Conservation (phyloP, 2,113 vertebrate species). For the Ictalurus punctatus region DNA sequence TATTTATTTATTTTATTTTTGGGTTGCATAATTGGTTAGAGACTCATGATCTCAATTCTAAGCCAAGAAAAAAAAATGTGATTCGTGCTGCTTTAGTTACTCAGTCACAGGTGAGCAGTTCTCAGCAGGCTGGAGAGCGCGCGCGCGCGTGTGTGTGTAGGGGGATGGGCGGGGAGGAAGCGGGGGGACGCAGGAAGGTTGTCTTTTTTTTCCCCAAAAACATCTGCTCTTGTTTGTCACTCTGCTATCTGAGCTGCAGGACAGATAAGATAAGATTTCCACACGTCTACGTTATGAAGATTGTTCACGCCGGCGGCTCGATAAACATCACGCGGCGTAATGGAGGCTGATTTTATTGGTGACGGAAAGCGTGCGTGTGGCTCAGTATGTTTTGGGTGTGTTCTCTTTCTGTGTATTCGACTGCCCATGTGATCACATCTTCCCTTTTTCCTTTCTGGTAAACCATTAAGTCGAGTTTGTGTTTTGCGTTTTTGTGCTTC, state of each 20-base stretch:
- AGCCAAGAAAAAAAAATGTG: not conserved
- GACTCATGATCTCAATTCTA: not conserved
- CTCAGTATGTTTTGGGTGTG: conserved; percentile 20
- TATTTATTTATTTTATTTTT: not conserved
- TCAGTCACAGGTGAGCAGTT: conserved; percentile 48
- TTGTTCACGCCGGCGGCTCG: not conserved
- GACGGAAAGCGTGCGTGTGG: not conserved
- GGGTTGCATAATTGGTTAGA: not conserved
- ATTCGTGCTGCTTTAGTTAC: not conserved
- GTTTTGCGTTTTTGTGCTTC: not conserved
- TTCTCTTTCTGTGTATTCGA: not conserved
- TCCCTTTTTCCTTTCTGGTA: conserved; percentile 13
- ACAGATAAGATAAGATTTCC: conserved; percentile 7
- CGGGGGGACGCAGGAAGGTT: not conserved
- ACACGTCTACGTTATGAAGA: not conserved
- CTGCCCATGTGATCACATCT: not conserved
- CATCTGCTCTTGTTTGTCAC: conserved; percentile 27
- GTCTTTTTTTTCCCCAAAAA: not conserved
- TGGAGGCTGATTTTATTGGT: not conserved
- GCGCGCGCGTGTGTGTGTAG: not conserved
- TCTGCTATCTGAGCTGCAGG: not conserved
- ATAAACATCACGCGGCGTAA: not conserved
- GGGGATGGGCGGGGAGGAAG: too few species aligned
- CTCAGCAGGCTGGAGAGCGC: conserved; percentile 24
- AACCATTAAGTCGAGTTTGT: not conserved